These are phyloP conservation scores for Octomys mimax DNA, from an alignment of 2,797 vertebrate species.

Conservation along the genomic window DNA sequence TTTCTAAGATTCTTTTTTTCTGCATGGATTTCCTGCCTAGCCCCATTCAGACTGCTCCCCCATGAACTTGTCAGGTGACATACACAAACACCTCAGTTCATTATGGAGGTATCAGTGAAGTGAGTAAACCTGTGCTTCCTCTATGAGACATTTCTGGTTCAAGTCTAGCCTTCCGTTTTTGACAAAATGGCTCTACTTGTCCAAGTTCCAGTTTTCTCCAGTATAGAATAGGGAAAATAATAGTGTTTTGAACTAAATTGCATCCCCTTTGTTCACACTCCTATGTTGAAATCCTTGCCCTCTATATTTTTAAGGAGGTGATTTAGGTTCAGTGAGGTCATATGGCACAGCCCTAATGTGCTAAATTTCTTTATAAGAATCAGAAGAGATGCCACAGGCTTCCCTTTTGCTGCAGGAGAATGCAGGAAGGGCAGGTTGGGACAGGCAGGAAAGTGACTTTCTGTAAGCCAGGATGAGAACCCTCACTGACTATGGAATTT, in stretches of 20 bases:
- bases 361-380: background rate
- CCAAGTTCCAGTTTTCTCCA: background rate
- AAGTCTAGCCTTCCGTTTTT: background rate
- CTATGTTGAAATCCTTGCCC: background rate
- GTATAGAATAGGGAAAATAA: background rate
- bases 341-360: background rate
- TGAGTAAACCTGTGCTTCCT: background rate
- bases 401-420: background rate
- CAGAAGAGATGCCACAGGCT: background rate
- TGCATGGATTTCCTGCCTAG: background rate
- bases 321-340: slow-evolving; percentile 50
- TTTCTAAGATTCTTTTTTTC: background rate
- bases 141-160: background rate
- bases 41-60: background rate
- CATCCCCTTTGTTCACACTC: background rate
- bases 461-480: background rate
- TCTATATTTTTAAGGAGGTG: background rate
- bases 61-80: background rate
- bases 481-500: background rate
- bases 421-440: background rate
- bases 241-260: background rate
- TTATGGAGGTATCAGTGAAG: background rate
- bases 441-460: background rate
- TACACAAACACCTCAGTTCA: background rate
- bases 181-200: background rate